Base-by-base conservation (phyloP, 2,888 invertebrate genomes). In the Steinernema carpocapsae region DNA sequence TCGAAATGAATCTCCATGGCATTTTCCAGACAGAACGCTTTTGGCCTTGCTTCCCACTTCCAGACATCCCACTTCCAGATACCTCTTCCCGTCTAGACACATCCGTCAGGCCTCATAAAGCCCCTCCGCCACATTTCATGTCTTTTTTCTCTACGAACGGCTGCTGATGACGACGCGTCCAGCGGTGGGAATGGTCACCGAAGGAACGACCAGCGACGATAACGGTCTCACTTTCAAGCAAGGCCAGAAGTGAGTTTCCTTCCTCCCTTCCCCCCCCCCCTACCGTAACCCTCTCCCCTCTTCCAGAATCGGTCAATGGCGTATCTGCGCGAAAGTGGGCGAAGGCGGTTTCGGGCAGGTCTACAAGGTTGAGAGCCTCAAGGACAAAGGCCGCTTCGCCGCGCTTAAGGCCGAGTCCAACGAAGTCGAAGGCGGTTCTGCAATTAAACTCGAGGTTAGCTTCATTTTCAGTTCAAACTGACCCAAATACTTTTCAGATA, bases 261-360 rank as follows among this genome's bases (percentile, higher is more conserved):
- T 12, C 26, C 7, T 19, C 6, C 26, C 17, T 12, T 6, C 24
- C 19, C 3, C 56, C n/a, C n/a, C n/a, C n/a, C n/a, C n/a, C n/a
- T n/a, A n/a, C n/a, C n/a, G n/a, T n/a, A 56, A 12, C 26, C 6
- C 6, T 6, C 22, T 56, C 24, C 6, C 14, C 6, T 26, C 17
- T 56, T 56, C 12, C 26, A 56, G 56, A 26, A 79, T 83, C 72
- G 82, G 81, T 22, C 77, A 79, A n/a, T 84, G 83, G 83, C 52
- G 19, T 26, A 76, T 83, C 48, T 74, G 74, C 7, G 72, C 76
- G 73, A 77, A 80, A 37, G 70, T 84, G 52, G 83, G 82, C 72
- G 84, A 84, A 72, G 84, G 84, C 52, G 84, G 84, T 12, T 84
- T 84, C 64, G 83, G 84, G n/a, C 78, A 78, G 70, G 84, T 83